Percentiles rank a stretch among this genome's conserved stretches.
These are phyloP conservation scores for Leptopilina boulardi DNA, from an alignment of 1,140 invertebrate species.

Conservation along the genomic window DNA sequence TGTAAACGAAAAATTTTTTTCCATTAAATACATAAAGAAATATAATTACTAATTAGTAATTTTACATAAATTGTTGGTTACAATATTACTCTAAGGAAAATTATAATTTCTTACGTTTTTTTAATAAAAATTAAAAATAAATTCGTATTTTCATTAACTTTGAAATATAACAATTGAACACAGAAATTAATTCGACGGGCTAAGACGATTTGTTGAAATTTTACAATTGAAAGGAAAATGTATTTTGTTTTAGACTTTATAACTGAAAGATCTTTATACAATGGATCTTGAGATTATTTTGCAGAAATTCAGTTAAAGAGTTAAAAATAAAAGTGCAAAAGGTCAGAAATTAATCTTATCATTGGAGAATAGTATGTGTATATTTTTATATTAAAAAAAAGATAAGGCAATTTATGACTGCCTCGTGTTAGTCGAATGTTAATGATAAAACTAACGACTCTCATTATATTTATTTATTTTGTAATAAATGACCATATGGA, in stretches of 20 bases:
- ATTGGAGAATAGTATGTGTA: not conserved
- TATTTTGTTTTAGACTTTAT: too few species aligned
- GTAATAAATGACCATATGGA: conserved; percentile 43
- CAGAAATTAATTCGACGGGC: too few species aligned
- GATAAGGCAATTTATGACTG: not conserved
- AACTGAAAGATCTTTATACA: not conserved
- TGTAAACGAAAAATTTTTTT: not conserved
- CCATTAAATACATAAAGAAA: not conserved
- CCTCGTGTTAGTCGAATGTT: not conserved
- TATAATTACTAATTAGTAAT: not conserved
- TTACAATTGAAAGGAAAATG: too few species aligned
- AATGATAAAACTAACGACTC: conserved; percentile 9
- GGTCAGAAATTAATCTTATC: conserved; percentile 13
- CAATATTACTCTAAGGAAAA: too few species aligned
- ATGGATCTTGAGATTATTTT: not conserved
- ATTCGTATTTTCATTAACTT: too few species aligned
- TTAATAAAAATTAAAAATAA: too few species aligned
- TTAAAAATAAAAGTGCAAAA: conserved; percentile 21
- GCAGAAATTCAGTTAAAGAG: not conserved
- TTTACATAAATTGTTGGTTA: not conserved
- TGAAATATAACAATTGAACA: too few species aligned
- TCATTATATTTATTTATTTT: conserved; percentile 42
- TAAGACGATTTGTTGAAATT: too few species aligned
- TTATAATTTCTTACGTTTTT: too few species aligned
- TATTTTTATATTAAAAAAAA: not conserved